A percentile compares a stretch with the other conserved stretches of the same genome.
Conservation (phyloP, 2,113 vertebrate genomes). For the Alligator sinensis region DNA sequence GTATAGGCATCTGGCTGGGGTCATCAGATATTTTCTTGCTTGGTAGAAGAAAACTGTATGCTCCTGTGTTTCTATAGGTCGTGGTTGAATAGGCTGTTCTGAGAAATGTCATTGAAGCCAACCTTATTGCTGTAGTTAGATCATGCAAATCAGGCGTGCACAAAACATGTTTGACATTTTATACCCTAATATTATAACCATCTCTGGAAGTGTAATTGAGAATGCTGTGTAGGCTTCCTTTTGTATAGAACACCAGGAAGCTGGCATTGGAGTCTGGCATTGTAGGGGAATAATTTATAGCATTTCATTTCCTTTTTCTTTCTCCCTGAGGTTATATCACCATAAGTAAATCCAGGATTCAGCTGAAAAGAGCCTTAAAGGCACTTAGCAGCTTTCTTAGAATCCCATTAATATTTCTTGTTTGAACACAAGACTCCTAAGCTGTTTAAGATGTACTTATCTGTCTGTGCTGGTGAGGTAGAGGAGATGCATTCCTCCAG, state of each 20-base stretch:
- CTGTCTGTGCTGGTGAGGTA: slow-evolving; percentile 1
- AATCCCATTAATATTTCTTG: neutral
- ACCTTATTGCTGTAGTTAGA: neutral
- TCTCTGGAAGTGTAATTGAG: neutral
- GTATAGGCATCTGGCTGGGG: too few relatives aligned
- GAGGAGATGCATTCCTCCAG: slow-evolving; percentile 18
- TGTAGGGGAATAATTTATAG: neutral
- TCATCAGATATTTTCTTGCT: too few relatives aligned
- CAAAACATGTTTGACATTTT: neutral
- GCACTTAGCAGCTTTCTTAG: neutral
- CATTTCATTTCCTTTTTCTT: slow-evolving; percentile 4
- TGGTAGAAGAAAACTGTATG: neutral
- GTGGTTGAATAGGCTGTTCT: neutral
- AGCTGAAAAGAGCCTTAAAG: neutral
- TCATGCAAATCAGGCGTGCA: neutral
- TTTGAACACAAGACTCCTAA: neutral
- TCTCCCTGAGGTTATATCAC: neutral
- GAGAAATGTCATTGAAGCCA: neutral
- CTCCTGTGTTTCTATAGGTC: neutral
- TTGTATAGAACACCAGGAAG: neutral
- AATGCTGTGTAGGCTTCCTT: neutral
- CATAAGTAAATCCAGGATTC: slow-evolving; percentile 30
- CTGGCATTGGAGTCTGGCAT: neutral
- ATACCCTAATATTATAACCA: neutral
- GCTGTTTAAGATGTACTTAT: neutral